Percentiles rank a stretch among this genome's conserved stretches.
Conservation (phyloP, 1,140 invertebrate species). For the Aphelinus atriplicis region DNA sequence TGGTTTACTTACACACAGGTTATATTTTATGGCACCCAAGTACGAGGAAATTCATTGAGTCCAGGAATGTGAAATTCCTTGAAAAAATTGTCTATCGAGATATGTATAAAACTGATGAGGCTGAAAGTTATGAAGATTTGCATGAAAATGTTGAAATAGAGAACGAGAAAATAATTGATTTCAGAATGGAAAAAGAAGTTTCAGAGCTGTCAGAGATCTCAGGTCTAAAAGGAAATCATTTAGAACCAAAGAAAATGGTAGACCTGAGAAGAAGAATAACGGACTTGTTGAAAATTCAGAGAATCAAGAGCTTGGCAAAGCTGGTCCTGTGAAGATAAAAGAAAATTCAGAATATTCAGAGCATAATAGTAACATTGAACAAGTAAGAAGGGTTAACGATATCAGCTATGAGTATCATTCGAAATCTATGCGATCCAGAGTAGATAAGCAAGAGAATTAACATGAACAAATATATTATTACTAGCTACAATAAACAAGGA, state of each 20-base stretch:
- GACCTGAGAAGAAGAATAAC: conserved; percentile 4
- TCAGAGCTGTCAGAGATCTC: neutral
- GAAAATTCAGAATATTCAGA: neutral
- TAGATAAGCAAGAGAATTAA: neutral
- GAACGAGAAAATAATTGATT: neutral
- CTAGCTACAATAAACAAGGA: neutral
- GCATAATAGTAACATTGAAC: neutral
- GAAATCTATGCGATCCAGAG: neutral
- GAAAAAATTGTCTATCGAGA: neutral
- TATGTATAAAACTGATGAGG: neutral
- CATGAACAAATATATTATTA: conserved; percentile 5
- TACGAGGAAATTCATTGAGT: no score
- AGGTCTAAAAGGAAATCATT: no score
- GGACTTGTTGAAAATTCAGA: conserved; percentile 30
- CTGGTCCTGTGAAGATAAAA: neutral
- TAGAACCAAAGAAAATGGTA: no score
- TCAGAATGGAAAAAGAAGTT: neutral
- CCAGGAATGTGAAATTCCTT: neutral
- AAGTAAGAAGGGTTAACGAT: neutral
- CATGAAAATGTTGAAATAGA: neutral
- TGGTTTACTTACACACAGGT: neutral
- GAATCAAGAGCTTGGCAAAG: conserved; percentile 8
- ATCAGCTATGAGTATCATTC: neutral
- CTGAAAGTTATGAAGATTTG: neutral
- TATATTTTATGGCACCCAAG: conserved; percentile 10